A percentile compares a stretch with the other conserved stretches of the same genome.
Evolutionary conservation across 2,113 vertebrate species (phyloP).

Genomic region (Bettongia penicillata): DNA sequence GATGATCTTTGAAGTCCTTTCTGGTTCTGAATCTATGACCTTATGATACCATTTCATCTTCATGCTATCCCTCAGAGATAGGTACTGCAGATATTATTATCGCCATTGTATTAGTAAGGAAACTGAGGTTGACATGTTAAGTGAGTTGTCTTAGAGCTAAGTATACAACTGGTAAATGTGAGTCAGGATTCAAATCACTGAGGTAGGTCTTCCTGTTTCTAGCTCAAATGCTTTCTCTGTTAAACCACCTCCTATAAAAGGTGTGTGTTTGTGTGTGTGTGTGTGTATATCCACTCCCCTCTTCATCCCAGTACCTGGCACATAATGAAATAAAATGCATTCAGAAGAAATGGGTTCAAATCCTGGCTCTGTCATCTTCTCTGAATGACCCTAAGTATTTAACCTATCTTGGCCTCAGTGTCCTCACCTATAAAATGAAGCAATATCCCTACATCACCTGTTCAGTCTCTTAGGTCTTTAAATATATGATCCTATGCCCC

Average conservation of each 20-base stretch:
- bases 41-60: neutral
- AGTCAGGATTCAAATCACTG: too few relatives aligned
- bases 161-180: too few relatives aligned
- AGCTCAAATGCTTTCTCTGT: neutral
- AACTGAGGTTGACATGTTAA: too few relatives aligned
- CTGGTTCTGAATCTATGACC: neutral
- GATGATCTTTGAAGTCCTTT: neutral
- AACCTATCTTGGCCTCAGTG: too few relatives aligned
- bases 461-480: neutral
- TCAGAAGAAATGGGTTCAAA: neutral
- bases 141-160: too few relatives aligned
- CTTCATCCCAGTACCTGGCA: neutral
- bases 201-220: too few relatives aligned
- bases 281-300: neutral
- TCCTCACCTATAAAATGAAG: neutral
- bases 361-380: neutral
- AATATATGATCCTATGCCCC: neutral
- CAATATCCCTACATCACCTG: neutral
- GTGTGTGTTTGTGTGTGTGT: too few relatives aligned
- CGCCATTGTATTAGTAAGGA: neutral
- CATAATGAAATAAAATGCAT: neutral
- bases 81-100: neutral
- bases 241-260: neutral
- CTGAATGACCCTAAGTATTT: neutral
- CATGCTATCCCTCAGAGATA: neutral